Base-by-base conservation (phyloP, 2,888 invertebrate genomes). In the Noctuana brunneofusca region DNA sequence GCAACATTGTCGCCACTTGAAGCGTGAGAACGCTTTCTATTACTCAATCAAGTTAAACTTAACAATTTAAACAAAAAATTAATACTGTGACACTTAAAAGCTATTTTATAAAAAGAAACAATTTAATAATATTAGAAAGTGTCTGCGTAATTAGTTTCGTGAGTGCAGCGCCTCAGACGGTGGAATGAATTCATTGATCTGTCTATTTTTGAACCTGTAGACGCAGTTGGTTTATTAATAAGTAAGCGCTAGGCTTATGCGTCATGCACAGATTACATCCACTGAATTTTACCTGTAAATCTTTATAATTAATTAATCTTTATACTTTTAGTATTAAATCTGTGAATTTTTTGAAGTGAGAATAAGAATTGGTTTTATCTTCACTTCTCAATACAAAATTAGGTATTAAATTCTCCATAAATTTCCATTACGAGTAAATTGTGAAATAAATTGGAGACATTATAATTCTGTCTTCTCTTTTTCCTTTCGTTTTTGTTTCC, bases 1-100 rank as follows among this genome's bases (percentile, higher is more conserved):
- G 63, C 60, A 63, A 52, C 46, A 64, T 48, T 64, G 60, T 56
- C 32, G 56, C 24, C 9, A 27, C 16, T 66, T 63, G 63, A 64
- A 70, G 22, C 35, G 68, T 65, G 56, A 49, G 52, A 53, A 53
- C 46, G 43, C 16, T 49, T 55, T 56, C 56, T 20, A 46, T 30
- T 30, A 27, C 2, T 24, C 16, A 41, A 54, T 56, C 16, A 16
- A 43, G 12, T 30, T 2, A 30, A 12, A 30, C n/a, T 22, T 30
- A 12, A 12, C 3, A 56, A 27, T 16, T 18, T 12, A 14, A 35
- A 20, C 20, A 35, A 9, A 27, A 22, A 14, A 22, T 54, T n/a
- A 41, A 41, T 1, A 6, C 27, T 27, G 5, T 6, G 1, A 27
- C 27, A 27, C n/a, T n/a, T 4, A 27, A 6, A 8, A 27, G 0